Evolutionary conservation across 2,888 invertebrate species (phyloP), one percentile per base, ranked within the genome.

Genomic region (Magallana nippona): DNA sequence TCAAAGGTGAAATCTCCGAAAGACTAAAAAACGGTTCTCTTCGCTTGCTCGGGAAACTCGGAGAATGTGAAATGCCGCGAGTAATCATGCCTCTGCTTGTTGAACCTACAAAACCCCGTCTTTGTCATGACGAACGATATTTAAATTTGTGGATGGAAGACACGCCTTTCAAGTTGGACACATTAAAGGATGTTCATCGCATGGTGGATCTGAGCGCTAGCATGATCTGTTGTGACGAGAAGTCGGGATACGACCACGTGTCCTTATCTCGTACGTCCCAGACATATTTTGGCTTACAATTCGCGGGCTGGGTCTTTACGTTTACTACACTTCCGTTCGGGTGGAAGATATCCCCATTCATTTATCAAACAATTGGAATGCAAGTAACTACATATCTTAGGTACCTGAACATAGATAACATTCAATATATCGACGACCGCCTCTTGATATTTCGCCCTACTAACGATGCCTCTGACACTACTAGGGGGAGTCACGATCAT

Each of bases 181-280:
- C 84, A 17, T 57, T 86, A 11, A 83, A 83, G 82, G 63, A 86
- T 63, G 81, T 85, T 22, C 83, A 44, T 44, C 71, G 84, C 22
- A 15, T 86, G 22, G 44, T 86, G 0, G 27, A 10, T 15, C 22
- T 55, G 3, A 57, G 32, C 27, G 58, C 62, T 58, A 55, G 19
- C n/a, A 86, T 86, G 83, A 17, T 80, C 15, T 62, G 19, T 8
- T 15, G 27, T 79, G 85, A 86, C 22, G 84, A 84, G 10, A 86
- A 84, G 71, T 84, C 82, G 3, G 84, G 86, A n/a, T 86, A 86
- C 62, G 83, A 86, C 27, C 86, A 84, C n/a, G 32, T 84, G 13
- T 3, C 15, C 2, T 55, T 85, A 2, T 19, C 79, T 15, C 0
- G 10, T 0, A 27, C 13, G 2, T 84, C 80, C 8, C 57, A 80